phyloP scores from a whole-genome alignment of 2,888 invertebrate genomes.

The Drosophila silvestris region DNA sequence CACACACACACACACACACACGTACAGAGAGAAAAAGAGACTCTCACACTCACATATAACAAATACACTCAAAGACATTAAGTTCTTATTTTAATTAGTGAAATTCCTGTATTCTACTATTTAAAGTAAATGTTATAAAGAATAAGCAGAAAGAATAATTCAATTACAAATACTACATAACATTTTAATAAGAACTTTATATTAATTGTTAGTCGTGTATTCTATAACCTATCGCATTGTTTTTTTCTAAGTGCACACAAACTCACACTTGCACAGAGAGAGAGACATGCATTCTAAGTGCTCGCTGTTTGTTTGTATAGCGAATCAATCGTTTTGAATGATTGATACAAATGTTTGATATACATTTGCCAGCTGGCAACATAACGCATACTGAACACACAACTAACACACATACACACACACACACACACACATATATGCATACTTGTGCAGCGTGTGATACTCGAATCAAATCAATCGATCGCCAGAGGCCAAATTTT shows the following conservation, averaged over 20 bases:
- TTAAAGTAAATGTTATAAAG: not conserved
- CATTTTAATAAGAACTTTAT: not conserved
- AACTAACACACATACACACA: not conserved
- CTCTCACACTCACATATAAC: not conserved
- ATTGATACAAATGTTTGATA: constrained; percentile 79
- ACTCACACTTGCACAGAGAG: not conserved
- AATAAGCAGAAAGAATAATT: not conserved
- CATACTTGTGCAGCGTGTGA: constrained; percentile 6
- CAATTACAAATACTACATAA: not conserved
- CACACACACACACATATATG: constrained; percentile 3
- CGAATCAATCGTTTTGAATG: constrained; percentile 79
- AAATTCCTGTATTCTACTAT: not conserved
- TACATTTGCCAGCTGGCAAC: constrained; percentile 70
- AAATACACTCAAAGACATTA: not conserved
- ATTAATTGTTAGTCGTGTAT: not conserved
- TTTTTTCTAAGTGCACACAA: not conserved
- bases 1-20: not conserved
- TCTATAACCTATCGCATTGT: not conserved
- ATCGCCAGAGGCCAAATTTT: constrained; percentile 58
- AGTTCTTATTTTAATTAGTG: not conserved
- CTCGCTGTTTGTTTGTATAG: constrained; percentile 66
- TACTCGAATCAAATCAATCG: constrained; percentile 54
- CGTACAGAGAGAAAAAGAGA: not conserved
- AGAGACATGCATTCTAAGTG: constrained; percentile 17
- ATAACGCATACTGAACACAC: constrained; percentile 8